A percentile compares a stretch with the other conserved stretches of the same genome.
Evolutionary conservation across 2,113 vertebrate species (phyloP).

Genomic region (Lates calcarifer): DNA sequence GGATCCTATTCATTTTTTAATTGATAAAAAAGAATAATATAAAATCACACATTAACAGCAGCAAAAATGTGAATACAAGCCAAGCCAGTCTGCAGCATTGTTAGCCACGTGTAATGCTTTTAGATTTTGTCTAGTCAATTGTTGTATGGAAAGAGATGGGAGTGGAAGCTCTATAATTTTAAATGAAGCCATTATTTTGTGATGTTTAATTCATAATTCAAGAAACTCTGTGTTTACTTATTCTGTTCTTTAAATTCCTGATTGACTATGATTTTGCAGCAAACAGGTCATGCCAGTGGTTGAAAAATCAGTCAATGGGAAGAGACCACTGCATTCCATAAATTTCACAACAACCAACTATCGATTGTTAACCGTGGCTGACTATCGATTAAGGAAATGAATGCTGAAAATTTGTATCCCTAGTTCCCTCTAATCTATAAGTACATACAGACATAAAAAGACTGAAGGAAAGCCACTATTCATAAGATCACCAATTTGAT

Average conservation of each 20-base stretch:
- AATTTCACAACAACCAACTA: background rate
- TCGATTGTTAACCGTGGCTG: background rate
- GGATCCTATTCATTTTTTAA: too few species aligned
- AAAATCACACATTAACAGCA: too few species aligned
- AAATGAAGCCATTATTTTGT: background rate
- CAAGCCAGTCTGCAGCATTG: background rate
- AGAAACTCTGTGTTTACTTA: background rate
- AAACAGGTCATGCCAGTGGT: background rate
- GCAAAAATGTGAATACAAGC: too few species aligned
- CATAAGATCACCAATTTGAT: conserved; percentile 26
- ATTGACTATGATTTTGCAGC: background rate
- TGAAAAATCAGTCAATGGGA: background rate
- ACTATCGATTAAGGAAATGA: background rate
- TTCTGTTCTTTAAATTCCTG: background rate
- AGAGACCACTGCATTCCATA: background rate
- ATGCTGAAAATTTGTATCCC: background rate
- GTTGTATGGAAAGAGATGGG: background rate
- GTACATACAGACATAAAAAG: background rate
- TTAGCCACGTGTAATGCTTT: background rate
- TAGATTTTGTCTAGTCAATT: background rate
- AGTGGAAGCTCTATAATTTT: background rate
- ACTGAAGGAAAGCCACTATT: background rate
- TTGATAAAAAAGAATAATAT: too few species aligned
- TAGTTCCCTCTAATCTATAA: background rate
- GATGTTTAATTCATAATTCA: background rate